Conservation (phyloP, 2,113 vertebrate species). For the Excalfactoria chinensis region DNA sequence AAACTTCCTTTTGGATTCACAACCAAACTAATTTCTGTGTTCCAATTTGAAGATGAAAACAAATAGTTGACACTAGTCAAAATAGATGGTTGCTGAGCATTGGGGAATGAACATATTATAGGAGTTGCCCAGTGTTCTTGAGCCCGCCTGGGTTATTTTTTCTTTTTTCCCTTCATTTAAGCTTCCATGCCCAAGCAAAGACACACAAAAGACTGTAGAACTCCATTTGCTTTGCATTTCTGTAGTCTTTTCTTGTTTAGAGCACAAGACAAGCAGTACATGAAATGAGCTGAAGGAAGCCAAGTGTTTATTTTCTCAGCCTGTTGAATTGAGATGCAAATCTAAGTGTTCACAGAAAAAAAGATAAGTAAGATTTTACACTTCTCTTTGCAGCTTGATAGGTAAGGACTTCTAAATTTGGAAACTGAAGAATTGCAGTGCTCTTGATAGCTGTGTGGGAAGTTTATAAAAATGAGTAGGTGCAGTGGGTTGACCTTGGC, state of each 20-base stretch:
- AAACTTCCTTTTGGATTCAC: background rate
- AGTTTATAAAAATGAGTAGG: background rate
- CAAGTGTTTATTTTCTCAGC: background rate
- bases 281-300: background rate
- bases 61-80: background rate
- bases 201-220: background rate
- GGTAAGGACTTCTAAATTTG: background rate
- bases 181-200: background rate
- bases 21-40: background rate
- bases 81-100: background rate
- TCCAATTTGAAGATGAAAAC: background rate
- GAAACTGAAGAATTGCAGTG: background rate
- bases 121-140: background rate
- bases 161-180: background rate
- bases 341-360: background rate
- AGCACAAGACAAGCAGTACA: background rate
- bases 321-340: background rate
- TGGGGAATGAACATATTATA: fast-evolving
- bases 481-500: background rate
- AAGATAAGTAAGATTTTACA: background rate
- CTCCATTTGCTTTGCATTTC: background rate
- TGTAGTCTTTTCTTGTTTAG: background rate
- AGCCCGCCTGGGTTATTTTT: background rate
- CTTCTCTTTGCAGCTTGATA: background rate
- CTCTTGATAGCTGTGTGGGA: background rate